A percentile compares a stretch with the other conserved stretches of the same genome.
These are phyloP conservation scores for Bruchidius siliquastri DNA, from an alignment of 2,888 invertebrate genomes.

Conservation along the genomic window DNA sequence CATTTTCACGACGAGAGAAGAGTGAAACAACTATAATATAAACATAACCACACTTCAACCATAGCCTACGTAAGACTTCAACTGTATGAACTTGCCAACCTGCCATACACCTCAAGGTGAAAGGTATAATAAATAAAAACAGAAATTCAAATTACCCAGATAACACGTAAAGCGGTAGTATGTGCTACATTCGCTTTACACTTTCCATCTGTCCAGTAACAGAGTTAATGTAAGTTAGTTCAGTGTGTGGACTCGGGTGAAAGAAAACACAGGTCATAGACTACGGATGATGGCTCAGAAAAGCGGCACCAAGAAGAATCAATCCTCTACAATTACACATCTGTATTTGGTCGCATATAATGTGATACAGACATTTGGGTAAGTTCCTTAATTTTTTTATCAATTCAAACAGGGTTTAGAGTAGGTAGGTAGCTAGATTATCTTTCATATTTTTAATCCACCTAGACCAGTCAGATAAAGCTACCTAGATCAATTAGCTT, in stretches of 20 bases:
- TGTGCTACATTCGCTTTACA: not conserved
- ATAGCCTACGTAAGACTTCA: too few relatives aligned
- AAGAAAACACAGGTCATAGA: not conserved
- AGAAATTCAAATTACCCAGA: not conserved
- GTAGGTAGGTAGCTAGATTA: too few relatives aligned
- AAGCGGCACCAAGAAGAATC: slow-evolving; percentile 1
- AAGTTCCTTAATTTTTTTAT: slow-evolving; percentile 8
- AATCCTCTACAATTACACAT: slow-evolving; percentile 2
- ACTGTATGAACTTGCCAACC: not conserved
- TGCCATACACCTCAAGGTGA: too few relatives aligned
- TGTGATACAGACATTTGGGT: slow-evolving; percentile 22
- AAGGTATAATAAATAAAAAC: not conserved
- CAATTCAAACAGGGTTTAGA: too few relatives aligned
- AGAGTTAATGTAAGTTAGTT: not conserved
- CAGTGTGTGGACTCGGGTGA: not conserved
- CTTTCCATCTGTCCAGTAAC: not conserved
- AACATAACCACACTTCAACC: not conserved
- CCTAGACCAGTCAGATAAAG: too few relatives aligned
- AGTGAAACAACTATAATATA: not conserved
- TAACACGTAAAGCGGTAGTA: not conserved
- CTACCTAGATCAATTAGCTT: too few relatives aligned
- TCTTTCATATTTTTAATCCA: too few relatives aligned
- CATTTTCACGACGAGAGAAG: too few relatives aligned
- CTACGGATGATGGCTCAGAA: not conserved
- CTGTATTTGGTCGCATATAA: slow-evolving; percentile 17